Evolutionary conservation across 2,797 vertebrate genomes (phyloP).

Genomic region (Morelia viridis): DNA sequence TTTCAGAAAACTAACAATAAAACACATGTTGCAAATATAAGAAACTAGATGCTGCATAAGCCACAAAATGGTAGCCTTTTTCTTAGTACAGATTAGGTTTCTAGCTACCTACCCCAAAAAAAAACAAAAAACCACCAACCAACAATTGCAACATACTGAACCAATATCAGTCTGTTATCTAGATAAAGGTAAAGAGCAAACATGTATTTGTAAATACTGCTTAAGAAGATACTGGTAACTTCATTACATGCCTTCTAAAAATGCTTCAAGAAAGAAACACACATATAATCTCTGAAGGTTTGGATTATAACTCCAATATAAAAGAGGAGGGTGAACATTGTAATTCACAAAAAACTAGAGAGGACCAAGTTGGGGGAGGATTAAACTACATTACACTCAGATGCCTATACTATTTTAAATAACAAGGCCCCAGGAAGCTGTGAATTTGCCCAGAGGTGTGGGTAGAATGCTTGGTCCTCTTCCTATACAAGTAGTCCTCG

Average conservation of each 20-base stretch:
- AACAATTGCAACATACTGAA: background rate
- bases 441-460: background rate
- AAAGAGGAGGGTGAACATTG: background rate
- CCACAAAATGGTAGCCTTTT: background rate
- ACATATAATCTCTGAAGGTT: background rate
- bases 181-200: background rate
- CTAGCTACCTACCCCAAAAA: slow-evolving; percentile 4
- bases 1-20: slow-evolving; percentile 2
- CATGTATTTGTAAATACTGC: background rate
- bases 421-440: background rate
- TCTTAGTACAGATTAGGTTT: slow-evolving; percentile 21
- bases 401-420: background rate
- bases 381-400: background rate
- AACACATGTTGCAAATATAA: slow-evolving; percentile 21
- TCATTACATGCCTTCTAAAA: background rate
- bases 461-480: background rate
- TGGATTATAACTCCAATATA: background rate
- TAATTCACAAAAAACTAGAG: background rate
- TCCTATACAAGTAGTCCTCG: background rate
- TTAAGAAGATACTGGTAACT: background rate
- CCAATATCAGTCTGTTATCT: background rate
- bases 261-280: background rate
- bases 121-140: background rate
- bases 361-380: background rate
- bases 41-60: background rate